phyloP scores from a whole-genome alignment of 2,113 vertebrate genomes.

The Zootoca vivipara region DNA sequence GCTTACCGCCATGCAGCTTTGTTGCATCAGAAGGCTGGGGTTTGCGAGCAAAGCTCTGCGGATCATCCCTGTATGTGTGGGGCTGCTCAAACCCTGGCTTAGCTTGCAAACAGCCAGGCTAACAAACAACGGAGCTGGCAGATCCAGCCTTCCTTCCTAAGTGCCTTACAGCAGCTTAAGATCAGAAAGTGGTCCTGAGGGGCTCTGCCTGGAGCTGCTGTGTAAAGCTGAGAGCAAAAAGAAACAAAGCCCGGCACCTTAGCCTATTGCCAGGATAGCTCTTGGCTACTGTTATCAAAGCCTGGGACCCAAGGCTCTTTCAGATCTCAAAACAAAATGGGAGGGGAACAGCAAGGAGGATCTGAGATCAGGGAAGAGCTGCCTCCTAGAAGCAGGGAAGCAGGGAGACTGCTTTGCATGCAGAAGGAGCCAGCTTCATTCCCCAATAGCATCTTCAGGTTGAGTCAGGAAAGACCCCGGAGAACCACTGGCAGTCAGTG shows the following conservation, averaged over 20 bases:
- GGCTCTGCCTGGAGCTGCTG: neutral
- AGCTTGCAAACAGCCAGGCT: accelerated
- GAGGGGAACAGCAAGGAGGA: neutral
- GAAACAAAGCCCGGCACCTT: neutral
- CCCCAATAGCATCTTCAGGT: accelerated
- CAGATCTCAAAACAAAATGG: accelerated
- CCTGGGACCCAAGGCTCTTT: accelerated
- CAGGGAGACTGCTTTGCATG: too few relatives aligned
- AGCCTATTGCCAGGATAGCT: neutral
- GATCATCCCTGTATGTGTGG: conserved; percentile 40
- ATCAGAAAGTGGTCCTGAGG: neutral
- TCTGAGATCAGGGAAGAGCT: neutral
- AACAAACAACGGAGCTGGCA: neutral
- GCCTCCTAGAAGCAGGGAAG: too few relatives aligned
- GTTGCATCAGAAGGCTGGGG: conserved; percentile 51
- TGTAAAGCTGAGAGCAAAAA: accelerated
- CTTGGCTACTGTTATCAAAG: neutral
- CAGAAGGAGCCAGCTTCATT: neutral
- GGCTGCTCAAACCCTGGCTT: neutral
- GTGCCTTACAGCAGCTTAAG: neutral
- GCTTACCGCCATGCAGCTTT: conserved; percentile 4
- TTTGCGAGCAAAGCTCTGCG: conserved; percentile 45
- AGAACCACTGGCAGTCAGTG: too few relatives aligned
- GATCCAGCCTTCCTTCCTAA: neutral
- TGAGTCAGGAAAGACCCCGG: too few relatives aligned